Percentiles rank a stretch among this genome's conserved stretches.
phyloP scores from a whole-genome alignment of 2,888 invertebrate genomes.

The Ophonus ardosiacus region DNA sequence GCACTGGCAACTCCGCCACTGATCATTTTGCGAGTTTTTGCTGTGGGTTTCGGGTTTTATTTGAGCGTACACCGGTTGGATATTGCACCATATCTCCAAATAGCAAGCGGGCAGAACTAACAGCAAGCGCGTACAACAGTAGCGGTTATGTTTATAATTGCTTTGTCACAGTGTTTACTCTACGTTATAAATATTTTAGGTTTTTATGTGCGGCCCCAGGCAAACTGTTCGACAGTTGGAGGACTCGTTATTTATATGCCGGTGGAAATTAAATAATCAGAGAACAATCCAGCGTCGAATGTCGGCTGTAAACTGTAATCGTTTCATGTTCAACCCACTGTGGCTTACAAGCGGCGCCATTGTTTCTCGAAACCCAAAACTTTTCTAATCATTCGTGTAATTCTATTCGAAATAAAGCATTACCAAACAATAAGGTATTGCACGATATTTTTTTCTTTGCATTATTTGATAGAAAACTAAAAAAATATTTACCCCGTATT shows the following conservation, averaged over 20 bases:
- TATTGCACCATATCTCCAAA: constrained; percentile 7
- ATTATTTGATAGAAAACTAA: no score
- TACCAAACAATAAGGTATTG: no score
- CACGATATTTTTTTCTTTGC: no score
- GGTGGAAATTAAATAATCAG: constrained; percentile 57
- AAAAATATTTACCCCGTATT: no score
- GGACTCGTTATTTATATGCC: constrained; percentile 50
- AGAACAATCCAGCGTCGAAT: constrained; percentile 6
- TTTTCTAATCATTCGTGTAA: neutral
- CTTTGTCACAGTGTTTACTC: constrained; percentile 60
- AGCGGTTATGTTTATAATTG: constrained; percentile 61
- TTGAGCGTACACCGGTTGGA: neutral
- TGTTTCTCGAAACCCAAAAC: neutral
- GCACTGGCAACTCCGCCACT: neutral
- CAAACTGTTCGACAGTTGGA: constrained; percentile 11
- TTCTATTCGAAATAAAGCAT: no score
- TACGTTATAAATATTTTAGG: constrained; percentile 59
- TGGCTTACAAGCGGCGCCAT: neutral
- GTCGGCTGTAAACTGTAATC: neutral
- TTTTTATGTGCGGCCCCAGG: constrained; percentile 50
- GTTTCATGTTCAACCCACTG: neutral
- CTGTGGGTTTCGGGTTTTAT: constrained; percentile 11
- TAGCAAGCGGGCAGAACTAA: constrained; percentile 26
- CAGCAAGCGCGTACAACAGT: constrained; percentile 5
- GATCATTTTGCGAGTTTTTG: constrained; percentile 19